phyloP scores from a whole-genome alignment of 2,113 vertebrate genomes.

The Delphinapterus leucas region DNA sequence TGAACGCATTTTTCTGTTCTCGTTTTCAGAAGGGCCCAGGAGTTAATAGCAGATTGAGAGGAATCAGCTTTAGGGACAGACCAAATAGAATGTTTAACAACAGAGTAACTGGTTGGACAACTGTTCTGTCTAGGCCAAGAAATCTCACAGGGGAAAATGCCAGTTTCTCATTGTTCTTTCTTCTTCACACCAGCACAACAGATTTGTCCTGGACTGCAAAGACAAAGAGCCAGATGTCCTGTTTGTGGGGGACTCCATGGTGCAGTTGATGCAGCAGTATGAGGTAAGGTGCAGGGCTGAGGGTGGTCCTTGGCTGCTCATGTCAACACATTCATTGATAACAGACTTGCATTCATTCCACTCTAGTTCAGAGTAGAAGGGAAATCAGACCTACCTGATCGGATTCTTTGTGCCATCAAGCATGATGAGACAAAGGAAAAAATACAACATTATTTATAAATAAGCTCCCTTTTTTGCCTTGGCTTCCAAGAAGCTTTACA shows the following conservation, averaged over 20 bases:
- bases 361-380: neutral
- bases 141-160: accelerated
- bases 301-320: accelerated
- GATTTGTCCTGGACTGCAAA: constrained; percentile 89
- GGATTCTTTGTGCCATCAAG: neutral
- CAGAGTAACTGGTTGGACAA: neutral
- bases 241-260: constrained; percentile 97
- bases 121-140: constrained; percentile 11
- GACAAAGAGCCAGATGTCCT: constrained; percentile 92
- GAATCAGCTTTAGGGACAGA: neutral
- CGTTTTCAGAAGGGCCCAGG: neutral
- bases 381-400: neutral
- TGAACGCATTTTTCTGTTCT: neutral
- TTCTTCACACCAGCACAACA: constrained; percentile 83
- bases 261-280: constrained; percentile 95
- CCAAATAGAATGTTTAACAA: neutral
- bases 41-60: neutral
- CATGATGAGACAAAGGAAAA: neutral
- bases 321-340: neutral
- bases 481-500: neutral
- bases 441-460: neutral
- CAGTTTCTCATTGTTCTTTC: constrained; percentile 41
- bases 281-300: constrained; percentile 82
- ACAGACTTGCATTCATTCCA: neutral
- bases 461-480: neutral